Evolutionary conservation across 2,113 vertebrate species (phyloP).

Genomic region (Gambusia affinis): DNA sequence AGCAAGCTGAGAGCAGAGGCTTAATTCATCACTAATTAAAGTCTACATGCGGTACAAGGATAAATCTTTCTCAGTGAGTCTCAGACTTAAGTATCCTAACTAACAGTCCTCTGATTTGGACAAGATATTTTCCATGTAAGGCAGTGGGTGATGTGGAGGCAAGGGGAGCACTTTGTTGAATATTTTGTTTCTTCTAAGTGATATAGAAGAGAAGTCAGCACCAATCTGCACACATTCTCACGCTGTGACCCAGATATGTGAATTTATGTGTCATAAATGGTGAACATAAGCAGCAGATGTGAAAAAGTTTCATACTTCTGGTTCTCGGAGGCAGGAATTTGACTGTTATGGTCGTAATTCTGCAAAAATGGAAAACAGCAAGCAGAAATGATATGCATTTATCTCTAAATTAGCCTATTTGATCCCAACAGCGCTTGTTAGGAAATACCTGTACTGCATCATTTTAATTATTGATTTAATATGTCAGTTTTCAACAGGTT

Average conservation of each 20-base stretch:
- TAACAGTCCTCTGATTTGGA: slow-evolving; percentile 63
- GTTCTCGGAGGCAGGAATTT: slow-evolving; percentile 1
- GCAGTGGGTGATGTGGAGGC: slow-evolving; percentile 43
- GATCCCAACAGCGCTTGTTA: too few species aligned
- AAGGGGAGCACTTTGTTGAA: slow-evolving; percentile 46
- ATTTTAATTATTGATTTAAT: too few species aligned
- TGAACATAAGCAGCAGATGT: slow-evolving; percentile 20
- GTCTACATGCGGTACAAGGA: slow-evolving; percentile 64
- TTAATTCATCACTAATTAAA: slow-evolving; percentile 78
- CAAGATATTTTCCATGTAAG: slow-evolving; percentile 62
- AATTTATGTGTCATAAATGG: slow-evolving; percentile 41
- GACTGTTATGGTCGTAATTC: neutral
- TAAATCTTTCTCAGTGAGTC: slow-evolving; percentile 66
- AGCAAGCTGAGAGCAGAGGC: slow-evolving; percentile 58
- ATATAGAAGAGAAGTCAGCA: neutral
- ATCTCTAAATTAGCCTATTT: too few species aligned
- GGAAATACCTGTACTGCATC: too few species aligned
- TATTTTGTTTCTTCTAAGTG: slow-evolving; percentile 39
- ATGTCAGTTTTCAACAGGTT: too few species aligned
- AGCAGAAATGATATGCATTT: too few species aligned
- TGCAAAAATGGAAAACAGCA: neutral
- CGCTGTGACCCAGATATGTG: slow-evolving; percentile 56
- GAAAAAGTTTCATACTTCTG: slow-evolving; percentile 1
- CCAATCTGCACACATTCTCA: slow-evolving; percentile 23
- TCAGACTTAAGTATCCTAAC: slow-evolving; percentile 47